Conservation (phyloP, 1,140 invertebrate genomes). For the Doryteuthis pealeii region DNA sequence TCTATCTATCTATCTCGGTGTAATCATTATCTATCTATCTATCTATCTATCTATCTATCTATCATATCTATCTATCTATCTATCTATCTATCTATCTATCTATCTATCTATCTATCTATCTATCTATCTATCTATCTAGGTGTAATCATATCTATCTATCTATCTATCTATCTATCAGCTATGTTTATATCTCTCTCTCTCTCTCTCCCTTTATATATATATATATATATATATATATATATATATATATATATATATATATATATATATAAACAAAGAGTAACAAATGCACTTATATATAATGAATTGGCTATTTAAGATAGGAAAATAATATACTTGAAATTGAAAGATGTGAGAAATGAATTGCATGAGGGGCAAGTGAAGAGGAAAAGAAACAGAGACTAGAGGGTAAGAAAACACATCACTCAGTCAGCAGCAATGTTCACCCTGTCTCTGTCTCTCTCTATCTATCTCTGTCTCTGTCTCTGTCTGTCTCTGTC, state of each 20-base stretch:
- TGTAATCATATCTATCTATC: background rate
- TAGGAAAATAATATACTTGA: no score
- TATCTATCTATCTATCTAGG: background rate
- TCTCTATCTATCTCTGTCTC: background rate
- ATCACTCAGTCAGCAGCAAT: background rate
- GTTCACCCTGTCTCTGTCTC: background rate
- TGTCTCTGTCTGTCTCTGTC: background rate
- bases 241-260: no score
- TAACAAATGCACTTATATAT: no score
- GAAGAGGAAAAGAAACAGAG: no score
- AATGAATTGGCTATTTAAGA: no score
- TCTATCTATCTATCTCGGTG: background rate
- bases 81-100: background rate
- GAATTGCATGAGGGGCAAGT: no score
- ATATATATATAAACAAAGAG: no score
- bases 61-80: background rate
- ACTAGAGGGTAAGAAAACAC: no score
- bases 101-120: background rate
- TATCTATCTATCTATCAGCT: background rate
- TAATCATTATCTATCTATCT: background rate
- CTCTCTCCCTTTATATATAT: background rate
- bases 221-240: no score
- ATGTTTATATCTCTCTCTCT: background rate
- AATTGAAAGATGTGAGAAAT: no score
- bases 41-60: background rate